Base-by-base conservation (phyloP, 2,797 vertebrate genomes). In the Melanotaenia nigrans region DNA sequence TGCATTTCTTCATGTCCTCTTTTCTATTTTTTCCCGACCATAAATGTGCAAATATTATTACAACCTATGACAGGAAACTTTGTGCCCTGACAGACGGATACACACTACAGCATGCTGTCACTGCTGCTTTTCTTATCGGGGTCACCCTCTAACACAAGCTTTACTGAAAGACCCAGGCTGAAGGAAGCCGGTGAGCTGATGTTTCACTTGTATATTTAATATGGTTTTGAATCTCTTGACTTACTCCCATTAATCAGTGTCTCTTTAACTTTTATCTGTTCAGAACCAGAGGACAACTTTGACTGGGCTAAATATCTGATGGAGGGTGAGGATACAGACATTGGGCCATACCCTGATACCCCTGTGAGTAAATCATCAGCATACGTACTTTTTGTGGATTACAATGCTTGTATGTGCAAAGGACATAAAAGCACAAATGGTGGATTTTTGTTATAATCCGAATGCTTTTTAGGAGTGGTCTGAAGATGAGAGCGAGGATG, bases 241-340 rank as follows among this genome's bases (percentile, higher is more conserved):
- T 16, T 1, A 8, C 57, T 6, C 13, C 28, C 14, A 30, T 55
- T 32, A 6, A 77, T 72, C 2, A 18, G 20, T 10, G 14, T 16
- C 0, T 0, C 0, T 25, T 22, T 3, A 22, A 59, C 18, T 38
- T 62, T 5, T 68, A 24, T 79, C 24, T 65, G 20, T 75, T 24
- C 90, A 98, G 96, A 95, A 88, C 94, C 95, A 78, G 93, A 95
- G 79, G 96, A 99, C 87, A 87, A 85, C 78, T 98, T 99, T 94
- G 96, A 99, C 68, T 99, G 98, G 98, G 94, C 90, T 24, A 96
- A 94, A 83, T 98, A 98, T 88, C 87, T 99, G 78, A 93, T 94
- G 95, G 98, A 99, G 92, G 98, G 95, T 68, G 97, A 98, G 93
- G 96, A 99, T 68, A 67, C 96, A 66, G 95, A 96, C 66, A 79